These are phyloP conservation scores for Macrophya annulata DNA, from an alignment of 2,888 invertebrate genomes.

Conservation along the genomic window DNA sequence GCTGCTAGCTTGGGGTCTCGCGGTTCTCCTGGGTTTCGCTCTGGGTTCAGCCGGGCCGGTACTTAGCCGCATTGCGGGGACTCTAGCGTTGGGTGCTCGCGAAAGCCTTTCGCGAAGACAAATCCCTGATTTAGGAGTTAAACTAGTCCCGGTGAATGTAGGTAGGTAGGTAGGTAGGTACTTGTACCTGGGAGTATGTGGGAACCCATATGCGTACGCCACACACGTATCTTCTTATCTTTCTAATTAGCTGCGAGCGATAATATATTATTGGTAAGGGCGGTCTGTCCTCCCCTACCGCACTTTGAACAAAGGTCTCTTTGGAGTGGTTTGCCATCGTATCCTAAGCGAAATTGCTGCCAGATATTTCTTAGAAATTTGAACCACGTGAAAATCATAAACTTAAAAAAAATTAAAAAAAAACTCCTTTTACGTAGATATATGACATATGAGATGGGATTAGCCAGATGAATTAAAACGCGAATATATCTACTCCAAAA, in stretches of 20 bases:
- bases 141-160: slow-evolving; percentile 38
- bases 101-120: slow-evolving; percentile 58
- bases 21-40: slow-evolving; percentile 63
- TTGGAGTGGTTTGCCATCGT: not conserved
- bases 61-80: slow-evolving; percentile 76
- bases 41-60: slow-evolving; percentile 66
- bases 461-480: not conserved
- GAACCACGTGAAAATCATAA: not conserved
- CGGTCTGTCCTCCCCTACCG: not conserved
- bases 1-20: slow-evolving; percentile 65
- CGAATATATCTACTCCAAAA: not conserved
- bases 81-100: slow-evolving; percentile 59
- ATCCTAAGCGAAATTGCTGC: not conserved
- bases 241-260: slow-evolving; percentile 54
- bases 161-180: not conserved
- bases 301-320: not conserved
- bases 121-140: slow-evolving; percentile 71
- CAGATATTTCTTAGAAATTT: not conserved
- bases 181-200: slow-evolving; percentile 4
- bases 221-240: slow-evolving; percentile 51
- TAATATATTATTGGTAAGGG: slow-evolving; percentile 48
- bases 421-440: not conserved
- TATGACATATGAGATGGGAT: not conserved
- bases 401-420: not conserved
- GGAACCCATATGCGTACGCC: slow-evolving; percentile 33